Base-by-base conservation (phyloP, 1,140 invertebrate species). In the Cotesia chilonis region DNA sequence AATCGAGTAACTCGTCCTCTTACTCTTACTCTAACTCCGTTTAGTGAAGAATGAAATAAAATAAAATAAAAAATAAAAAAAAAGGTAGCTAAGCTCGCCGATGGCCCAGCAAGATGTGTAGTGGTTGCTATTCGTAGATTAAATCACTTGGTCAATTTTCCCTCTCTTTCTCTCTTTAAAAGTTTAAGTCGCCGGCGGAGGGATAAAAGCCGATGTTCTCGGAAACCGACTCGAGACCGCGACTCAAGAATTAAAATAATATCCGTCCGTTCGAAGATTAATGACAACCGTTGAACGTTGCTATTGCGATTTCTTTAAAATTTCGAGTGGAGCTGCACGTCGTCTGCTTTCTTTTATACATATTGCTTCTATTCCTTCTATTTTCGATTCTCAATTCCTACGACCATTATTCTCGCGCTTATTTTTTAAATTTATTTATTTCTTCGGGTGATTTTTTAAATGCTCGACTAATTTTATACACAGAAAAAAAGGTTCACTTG, bases 231-330 rank as follows among this genome's bases (percentile, higher is more conserved):
- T 78, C 73, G 75, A 47, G 41, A 72, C 74, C 73, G 74, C 77
- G 80, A 74, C 73, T 76, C 70, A 74, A 78, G 79, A 83, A 84
- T 81, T 82, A 83, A 83, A 84, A 83, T 84, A 84, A 84, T 84
- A 83, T 84, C 81, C 80, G 83, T 68, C 78, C 79, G 80, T 80
- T 80, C 78, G 75, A 78, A 83, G 82, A 84, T 83, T 84, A 84
- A 84, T 83, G 82, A 80, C 81, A 78, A 76, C 66, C 79, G 76
- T 71, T 75, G 63, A 76, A 51, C 79, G 76, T 71, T 75, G 63
- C 73, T 76, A 75, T 78, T 81, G 80, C 79, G 79, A 82, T 80
- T 80, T 81, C 78, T 82, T 74, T 76, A 68, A 74, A 70, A 78
- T 73, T 76, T 67, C 71, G 71, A 66, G 76, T 67, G 70, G 71